Conservation (phyloP, 2,888 invertebrate species). For the Margaritifera margaritifera region DNA sequence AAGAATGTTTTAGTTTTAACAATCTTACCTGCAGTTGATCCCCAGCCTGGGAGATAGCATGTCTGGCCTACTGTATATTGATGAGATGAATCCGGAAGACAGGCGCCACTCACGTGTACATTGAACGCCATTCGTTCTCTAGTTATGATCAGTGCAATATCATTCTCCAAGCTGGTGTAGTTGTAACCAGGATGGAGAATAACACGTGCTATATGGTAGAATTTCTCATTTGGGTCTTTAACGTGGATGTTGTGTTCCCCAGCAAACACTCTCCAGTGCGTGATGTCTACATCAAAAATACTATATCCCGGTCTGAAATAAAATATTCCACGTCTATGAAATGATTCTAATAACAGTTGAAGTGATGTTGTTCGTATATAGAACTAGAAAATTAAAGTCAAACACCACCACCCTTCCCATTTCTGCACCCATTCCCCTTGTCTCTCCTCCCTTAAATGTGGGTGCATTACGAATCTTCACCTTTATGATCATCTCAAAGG, state of each 20-base stretch:
- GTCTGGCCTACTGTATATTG: slow-evolving; percentile 14
- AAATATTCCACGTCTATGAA: neutral
- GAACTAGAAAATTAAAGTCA: no score
- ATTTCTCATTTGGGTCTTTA: slow-evolving; percentile 24
- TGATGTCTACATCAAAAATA: slow-evolving; percentile 26
- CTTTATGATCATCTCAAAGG: no score
- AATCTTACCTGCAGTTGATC: slow-evolving; percentile 30
- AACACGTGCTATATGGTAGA: slow-evolving; percentile 29
- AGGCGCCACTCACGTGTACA: slow-evolving; percentile 21
- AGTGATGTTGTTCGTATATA: no score
- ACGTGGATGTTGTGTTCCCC: slow-evolving; percentile 33
- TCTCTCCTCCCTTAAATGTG: no score
- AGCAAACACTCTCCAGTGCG: slow-evolving; percentile 28
- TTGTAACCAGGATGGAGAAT: slow-evolving; percentile 33
- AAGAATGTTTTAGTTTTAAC: neutral
- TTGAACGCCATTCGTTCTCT: slow-evolving; percentile 28
- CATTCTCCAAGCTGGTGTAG: slow-evolving; percentile 26
- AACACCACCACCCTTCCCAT: no score
- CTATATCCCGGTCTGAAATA: slow-evolving; percentile 21
- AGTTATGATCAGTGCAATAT: slow-evolving; percentile 29
- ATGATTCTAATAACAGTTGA: no score
- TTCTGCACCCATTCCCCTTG: no score
- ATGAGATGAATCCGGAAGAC: slow-evolving; percentile 22
- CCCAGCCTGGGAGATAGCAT: slow-evolving; percentile 38
- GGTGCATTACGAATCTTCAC: no score